A percentile compares a stretch with the other conserved stretches of the same genome.
Evolutionary conservation across 2,113 vertebrate species (phyloP).

Genomic region (Hoplias malabaricus): DNA sequence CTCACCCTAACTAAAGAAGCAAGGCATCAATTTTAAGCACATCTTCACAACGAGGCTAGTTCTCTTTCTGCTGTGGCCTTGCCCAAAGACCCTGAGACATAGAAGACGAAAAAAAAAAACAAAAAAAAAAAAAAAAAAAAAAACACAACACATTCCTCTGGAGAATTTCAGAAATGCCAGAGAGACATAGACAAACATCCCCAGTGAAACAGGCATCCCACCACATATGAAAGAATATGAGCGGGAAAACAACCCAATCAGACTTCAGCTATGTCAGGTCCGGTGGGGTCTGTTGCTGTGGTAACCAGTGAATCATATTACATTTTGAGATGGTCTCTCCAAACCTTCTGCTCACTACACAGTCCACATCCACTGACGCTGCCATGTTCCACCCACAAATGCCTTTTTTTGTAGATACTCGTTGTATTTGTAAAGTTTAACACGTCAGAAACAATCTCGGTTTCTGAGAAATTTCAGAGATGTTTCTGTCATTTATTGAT

Average conservation of each 20-base stretch:
- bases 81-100: slow-evolving; percentile 20
- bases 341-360: slow-evolving; percentile 21
- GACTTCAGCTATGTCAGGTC: slow-evolving; percentile 35
- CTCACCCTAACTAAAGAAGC: slow-evolving; percentile 16
- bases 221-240: slow-evolving; percentile 20
- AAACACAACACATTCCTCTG: neutral
- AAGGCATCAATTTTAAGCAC: slow-evolving; percentile 19
- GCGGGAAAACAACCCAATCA: slow-evolving; percentile 3
- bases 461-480: no score
- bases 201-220: slow-evolving; percentile 18
- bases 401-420: no score
- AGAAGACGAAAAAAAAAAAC: neutral
- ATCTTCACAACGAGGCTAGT: slow-evolving; percentile 14
- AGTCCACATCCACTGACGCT: no score
- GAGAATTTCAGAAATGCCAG: slow-evolving; percentile 26
- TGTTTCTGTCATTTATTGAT: no score
- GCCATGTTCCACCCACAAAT: no score
- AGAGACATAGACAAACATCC: slow-evolving; percentile 41
- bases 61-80: slow-evolving; percentile 20
- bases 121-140: neutral
- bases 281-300: slow-evolving; percentile 43
- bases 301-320: slow-evolving; percentile 35
- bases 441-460: no score
- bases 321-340: slow-evolving; percentile 6
- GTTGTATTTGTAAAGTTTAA: no score